Base-by-base conservation (phyloP, 2,888 invertebrate genomes). In the Drosophila algonquin region DNA sequence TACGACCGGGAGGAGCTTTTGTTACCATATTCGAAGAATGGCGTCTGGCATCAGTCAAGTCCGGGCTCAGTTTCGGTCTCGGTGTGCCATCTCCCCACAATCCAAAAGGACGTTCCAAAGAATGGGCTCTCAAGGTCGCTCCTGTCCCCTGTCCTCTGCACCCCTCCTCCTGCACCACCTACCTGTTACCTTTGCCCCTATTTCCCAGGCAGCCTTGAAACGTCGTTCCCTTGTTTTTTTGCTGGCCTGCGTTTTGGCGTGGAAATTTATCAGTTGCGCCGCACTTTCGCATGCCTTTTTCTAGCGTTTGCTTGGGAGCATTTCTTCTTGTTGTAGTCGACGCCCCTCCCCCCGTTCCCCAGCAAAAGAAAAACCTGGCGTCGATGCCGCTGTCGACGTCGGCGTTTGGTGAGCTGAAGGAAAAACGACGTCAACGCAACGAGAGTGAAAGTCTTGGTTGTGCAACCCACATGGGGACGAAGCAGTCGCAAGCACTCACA, bases 391-490 rank as follows among this genome's bases (percentile, higher is more conserved):
- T 53, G 65, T 30, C 30, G 50, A 27, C 52, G 54, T 18, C 2
- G 56, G 7, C 63, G 59, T 10, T 8, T 58, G 48, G 54, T 14
- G 16, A n/a, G 56, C 21, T 35, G 45, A 56, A 67, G 79, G 30
- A 71, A 81, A 73, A 76, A 74, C 80, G 85, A 87, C 77, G 86
- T 62, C 71, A 70, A 67, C 53, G 53, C 56, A 69, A 74, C 53
- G 84, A 89, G 90, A 87, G 77, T 79, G 87, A 87, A 90, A 87
- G 70, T 79, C 76, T 75, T 69, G 64, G 73, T 81, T 70, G 40
- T 14, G 40, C 40, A 40, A 40, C 71, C 76, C 83, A 76, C 80
- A 81, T 73, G 72, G 71, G 48, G 30, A 55, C 46, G 58, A 44
- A 54, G 46, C 61, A 60, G 62, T 54, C 61, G 58, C 63, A 58